Conservation (phyloP, 2,797 vertebrate genomes). For the Sebastolobus altivelis region DNA sequence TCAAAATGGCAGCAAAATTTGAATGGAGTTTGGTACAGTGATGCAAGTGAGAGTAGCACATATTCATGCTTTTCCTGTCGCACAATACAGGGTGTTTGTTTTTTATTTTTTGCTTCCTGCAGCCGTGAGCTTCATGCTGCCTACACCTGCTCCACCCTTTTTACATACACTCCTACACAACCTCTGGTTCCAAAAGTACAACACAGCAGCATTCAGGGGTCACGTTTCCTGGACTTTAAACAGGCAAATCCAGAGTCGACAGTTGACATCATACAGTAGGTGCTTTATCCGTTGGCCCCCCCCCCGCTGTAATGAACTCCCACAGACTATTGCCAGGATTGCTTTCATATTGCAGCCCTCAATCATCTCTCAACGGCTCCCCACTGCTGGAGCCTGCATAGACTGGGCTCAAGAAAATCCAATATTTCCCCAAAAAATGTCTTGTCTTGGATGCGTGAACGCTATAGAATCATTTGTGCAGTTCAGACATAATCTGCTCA, state of each 20-base stretch:
- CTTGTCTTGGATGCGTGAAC: slow-evolving; percentile 6
- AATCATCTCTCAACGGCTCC: slow-evolving; percentile 30
- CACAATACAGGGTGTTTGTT: neutral
- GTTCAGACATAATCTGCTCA: slow-evolving; percentile 3
- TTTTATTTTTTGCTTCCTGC: slow-evolving; percentile 2
- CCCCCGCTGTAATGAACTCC: slow-evolving; percentile 37
- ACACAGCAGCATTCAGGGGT: slow-evolving; percentile 28
- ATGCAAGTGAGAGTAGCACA: neutral
- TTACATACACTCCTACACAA: slow-evolving; percentile 13
- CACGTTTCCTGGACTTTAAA: slow-evolving; percentile 60
- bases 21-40: neutral
- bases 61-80: slow-evolving; percentile 1
- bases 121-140: neutral
- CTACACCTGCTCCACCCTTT: slow-evolving; percentile 43
- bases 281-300: slow-evolving; percentile 40
- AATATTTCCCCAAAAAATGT: neutral
- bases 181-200: slow-evolving; percentile 58
- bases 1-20: neutral
- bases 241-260: slow-evolving; percentile 51
- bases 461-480: slow-evolving; percentile 16
- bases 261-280: slow-evolving; percentile 43
- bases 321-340: slow-evolving; percentile 38
- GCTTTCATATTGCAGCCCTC: slow-evolving; percentile 44
- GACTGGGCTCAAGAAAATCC: slow-evolving; percentile 13
- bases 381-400: slow-evolving; percentile 14